Evolutionary conservation across 2,113 vertebrate genomes (phyloP).

Genomic region (Gadus chalcogrammus): DNA sequence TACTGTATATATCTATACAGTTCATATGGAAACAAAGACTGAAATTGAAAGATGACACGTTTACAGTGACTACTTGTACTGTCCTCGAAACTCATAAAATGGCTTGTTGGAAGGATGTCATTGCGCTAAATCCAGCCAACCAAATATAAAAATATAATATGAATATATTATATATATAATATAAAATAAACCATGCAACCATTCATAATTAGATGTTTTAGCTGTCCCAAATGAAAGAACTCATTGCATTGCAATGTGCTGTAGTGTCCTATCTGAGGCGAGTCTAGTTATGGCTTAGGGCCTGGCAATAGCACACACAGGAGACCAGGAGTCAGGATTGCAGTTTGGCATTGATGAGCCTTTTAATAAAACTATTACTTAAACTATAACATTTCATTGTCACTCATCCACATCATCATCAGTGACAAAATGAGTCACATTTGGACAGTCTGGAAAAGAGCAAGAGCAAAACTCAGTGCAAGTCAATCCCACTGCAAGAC

Average conservation of each 20-base stretch:
- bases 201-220: too few relatives aligned
- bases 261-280: too few relatives aligned
- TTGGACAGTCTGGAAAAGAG: not conserved
- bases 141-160: too few relatives aligned
- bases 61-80: not conserved
- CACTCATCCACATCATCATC: slow-evolving; percentile 23
- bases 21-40: slow-evolving; percentile 3
- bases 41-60: not conserved
- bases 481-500: slow-evolving; percentile 16
- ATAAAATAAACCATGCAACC: too few relatives aligned
- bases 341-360: not conserved
- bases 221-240: too few relatives aligned
- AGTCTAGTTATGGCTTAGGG: too few relatives aligned
- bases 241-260: too few relatives aligned
- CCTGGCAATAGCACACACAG: not conserved
- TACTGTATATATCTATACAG: not conserved
- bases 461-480: slow-evolving; percentile 24
- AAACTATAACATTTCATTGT: not conserved
- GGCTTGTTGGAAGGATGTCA: too few relatives aligned
- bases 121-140: too few relatives aligned
- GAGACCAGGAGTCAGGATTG: not conserved
- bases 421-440: slow-evolving; percentile 1
- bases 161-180: too few relatives aligned
- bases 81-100: too few relatives aligned
- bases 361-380: not conserved